Evolutionary conservation across 2,113 vertebrate species (phyloP), one percentile per base, ranked within the genome.

Genomic region (Meleagris gallopavo): DNA sequence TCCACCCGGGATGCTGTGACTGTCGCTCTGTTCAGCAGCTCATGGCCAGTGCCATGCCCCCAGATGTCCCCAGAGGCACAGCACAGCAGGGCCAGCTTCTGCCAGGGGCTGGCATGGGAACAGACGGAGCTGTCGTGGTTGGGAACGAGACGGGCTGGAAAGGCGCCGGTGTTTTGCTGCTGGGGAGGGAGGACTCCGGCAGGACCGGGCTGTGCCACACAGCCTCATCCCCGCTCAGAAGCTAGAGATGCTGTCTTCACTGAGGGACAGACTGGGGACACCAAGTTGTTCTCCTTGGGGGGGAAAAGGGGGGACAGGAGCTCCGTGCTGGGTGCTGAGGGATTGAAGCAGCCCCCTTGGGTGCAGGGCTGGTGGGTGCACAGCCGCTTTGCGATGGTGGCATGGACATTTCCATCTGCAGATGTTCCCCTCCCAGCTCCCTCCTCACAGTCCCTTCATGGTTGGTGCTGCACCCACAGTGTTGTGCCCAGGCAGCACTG

Each of bases 11-110:
- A 32, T 27, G 22, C 72, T 74, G 76, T 6, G 58, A 19, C 64
- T 3, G 1, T 34, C 72, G 9, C 54, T 40, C 2, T 0, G 32
- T 50, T 18, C 24, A 72, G 66, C 66, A 86, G 58, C 40, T 40
- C 70, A 8, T 0, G 4, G 58, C 30, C n/a, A 27, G 27, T 46
- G 15, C 4, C 5, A 16, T 38, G 50, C 20, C 7, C 27, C 61
- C 43, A 12, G 9, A 5, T 48, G 45, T 81, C 54, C 15, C 64
- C 1, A 0, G 14, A 0, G 1, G 54, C 62, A n/a, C 0, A 3
- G 32, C 58, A 9, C 1, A 0, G 72, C 83, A 11, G 1, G 0
- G 48, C 29, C 66, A 91, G 13, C 30, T 32, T 27, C 40, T 3
- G 89, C 65, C 91, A 46, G 89, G 86, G 1, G 6, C 83, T 95